Percentiles rank a stretch among this genome's conserved stretches.
Evolutionary conservation across 1,140 invertebrate genomes (phyloP).

Genomic region (Eciton burchellii): DNA sequence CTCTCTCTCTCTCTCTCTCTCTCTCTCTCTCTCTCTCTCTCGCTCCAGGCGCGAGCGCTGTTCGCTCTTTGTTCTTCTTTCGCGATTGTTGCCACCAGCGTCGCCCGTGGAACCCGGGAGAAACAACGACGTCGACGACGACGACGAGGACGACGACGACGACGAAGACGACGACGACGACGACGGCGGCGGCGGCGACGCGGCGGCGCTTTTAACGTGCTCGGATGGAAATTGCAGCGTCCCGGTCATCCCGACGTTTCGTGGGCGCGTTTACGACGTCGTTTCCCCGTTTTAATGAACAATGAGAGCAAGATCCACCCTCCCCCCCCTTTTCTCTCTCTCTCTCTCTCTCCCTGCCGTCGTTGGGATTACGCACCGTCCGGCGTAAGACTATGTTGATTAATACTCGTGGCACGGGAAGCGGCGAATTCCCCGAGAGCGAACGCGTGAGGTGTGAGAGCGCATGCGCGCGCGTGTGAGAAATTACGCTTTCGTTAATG

Average conservation of each 20-base stretch:
- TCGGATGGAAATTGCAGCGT: constrained; percentile 81
- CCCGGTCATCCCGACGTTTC: constrained; percentile 67
- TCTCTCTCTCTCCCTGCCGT: no score
- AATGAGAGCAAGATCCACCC: constrained; percentile 60
- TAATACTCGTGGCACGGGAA: background rate
- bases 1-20: background rate
- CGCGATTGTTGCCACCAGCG: constrained; percentile 14
- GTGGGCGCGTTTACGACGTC: constrained; percentile 79
- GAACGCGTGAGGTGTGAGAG: no score
- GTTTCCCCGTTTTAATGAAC: constrained; percentile 78
- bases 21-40: constrained; percentile 64
- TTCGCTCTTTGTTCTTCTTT: constrained; percentile 17
- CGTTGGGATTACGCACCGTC: constrained; percentile 3
- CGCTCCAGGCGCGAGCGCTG: no score
- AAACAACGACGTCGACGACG: background rate
- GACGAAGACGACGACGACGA: constrained; percentile 54
- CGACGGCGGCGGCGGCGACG: constrained; percentile 53
- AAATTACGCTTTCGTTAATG: no score
- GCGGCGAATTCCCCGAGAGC: background rate
- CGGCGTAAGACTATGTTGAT: background rate
- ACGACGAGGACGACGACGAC: constrained; percentile 1
- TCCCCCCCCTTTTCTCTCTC: constrained; percentile 25
- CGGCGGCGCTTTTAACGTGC: constrained; percentile 79
- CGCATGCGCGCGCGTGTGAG: no score
- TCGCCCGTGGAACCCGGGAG: no score